phyloP scores from a whole-genome alignment of 2,113 vertebrate species.

The Mastomys coucha region DNA sequence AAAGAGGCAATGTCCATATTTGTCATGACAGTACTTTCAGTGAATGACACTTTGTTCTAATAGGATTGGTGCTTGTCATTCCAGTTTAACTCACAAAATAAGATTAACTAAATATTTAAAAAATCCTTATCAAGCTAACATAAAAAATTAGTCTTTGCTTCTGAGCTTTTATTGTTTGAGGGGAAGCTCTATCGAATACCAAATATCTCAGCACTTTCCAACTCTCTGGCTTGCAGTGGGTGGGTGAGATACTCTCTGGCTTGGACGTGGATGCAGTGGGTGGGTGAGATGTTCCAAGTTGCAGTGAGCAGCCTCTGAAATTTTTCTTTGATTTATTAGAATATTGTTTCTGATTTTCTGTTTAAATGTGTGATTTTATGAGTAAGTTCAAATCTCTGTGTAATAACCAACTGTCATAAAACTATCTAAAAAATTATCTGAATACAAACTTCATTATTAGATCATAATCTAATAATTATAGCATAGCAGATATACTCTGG shows the following conservation, averaged over 20 bases:
- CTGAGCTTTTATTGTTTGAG: background rate
- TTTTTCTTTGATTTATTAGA: background rate
- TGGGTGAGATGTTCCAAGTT: background rate
- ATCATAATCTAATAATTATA: background rate
- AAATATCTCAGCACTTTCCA: background rate
- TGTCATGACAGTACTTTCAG: background rate
- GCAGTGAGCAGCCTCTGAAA: background rate
- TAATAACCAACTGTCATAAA: background rate
- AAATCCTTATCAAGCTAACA: background rate
- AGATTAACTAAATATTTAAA: background rate
- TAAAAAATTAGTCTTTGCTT: background rate
- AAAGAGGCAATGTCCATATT: background rate
- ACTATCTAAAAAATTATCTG: background rate
- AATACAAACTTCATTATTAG: background rate
- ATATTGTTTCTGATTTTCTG: background rate
- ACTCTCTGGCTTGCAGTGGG: background rate
- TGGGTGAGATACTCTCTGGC: background rate
- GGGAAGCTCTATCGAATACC: background rate
- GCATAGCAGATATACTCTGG: background rate
- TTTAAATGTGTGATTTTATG: background rate
- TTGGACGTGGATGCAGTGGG: too few relatives aligned
- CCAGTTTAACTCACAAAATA: background rate
- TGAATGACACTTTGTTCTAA: background rate
- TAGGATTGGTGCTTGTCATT: background rate
- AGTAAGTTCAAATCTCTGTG: background rate